Percentiles rank a stretch among this genome's conserved stretches.
Conservation (phyloP, 2,113 vertebrate genomes). For the Poecile atricapillus region DNA sequence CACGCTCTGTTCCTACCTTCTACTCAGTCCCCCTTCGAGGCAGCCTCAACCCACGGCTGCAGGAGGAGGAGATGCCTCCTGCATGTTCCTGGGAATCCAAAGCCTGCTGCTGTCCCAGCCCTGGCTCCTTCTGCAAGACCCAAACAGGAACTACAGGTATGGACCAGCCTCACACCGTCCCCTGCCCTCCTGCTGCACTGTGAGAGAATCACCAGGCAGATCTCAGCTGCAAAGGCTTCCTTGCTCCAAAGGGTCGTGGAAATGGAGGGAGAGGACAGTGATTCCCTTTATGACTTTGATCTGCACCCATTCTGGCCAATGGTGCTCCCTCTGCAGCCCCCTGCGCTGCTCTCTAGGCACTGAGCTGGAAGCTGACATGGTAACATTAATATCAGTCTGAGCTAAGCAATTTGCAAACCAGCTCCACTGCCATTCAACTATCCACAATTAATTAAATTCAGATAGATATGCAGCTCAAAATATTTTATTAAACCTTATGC, state of each 20-base stretch:
- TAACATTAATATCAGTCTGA: background rate
- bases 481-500: constrained; percentile 52
- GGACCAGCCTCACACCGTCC: accelerated
- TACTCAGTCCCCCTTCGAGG: background rate
- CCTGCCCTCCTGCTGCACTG: background rate
- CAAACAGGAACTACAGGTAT: background rate
- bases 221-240: background rate
- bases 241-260: background rate
- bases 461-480: constrained; percentile 63
- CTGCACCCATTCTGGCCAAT: background rate
- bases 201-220: background rate
- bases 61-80: background rate
- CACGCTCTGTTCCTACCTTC: background rate
- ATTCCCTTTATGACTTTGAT: background rate
- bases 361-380: background rate
- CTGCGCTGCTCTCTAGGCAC: background rate
- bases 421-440: constrained; percentile 50
- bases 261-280: background rate
- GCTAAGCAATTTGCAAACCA: constrained; percentile 40
- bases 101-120: background rate
- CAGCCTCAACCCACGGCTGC: background rate
- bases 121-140: background rate
- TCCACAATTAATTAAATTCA: constrained; percentile 73
- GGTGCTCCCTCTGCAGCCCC: background rate
- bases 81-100: background rate